Evolutionary conservation across 2,888 invertebrate species (phyloP), one percentile per base, ranked within the genome.

Genomic region (Nemotelus pantherinus): DNA sequence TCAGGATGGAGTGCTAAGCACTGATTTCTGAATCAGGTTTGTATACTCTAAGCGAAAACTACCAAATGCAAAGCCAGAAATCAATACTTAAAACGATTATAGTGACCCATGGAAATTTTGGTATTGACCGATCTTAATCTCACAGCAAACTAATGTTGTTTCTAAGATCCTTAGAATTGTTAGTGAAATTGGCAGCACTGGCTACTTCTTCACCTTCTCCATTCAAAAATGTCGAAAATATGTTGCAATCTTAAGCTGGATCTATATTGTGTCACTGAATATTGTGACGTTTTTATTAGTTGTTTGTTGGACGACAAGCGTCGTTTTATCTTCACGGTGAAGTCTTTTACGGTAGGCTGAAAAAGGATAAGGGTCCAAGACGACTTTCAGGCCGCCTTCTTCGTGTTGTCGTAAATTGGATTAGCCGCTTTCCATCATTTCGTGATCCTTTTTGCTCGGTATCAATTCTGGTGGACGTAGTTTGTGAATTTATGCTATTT

Each of bases 221-320:
- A 75, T 80, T 80, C 77, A 48, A 6, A 53, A 77, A 76, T 77
- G 78, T 80, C 79, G 77, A 80, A 80, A 79, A 70, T 77, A 77
- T 80, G 80, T 80, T 79, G 81, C 82, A 83, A 82, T 81, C 82
- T 82, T 81, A 82, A 82, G 82, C 80, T 79, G 80, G 80, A 80
- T 82, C 81, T 81, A 79, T 81, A 80, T 80, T 81, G 80, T 79
- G 72, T 75, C 75, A 80, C 81, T 70, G 82, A 81, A 82, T 81
- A 81, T 84, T 83, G 83, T 84, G 84, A 84, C 84, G 82, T 84
- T 83, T 84, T 84, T 84, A 84, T 84, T 84, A 84, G 83, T 84
- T 83, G 82, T 83, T 83, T 84, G 84, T 83, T 80, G 78, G 81
- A 79, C 81, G 80, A 74, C 48, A 60, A 47, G n/a, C 47, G 60